Evolutionary conservation across 2,797 vertebrate genomes (phyloP).

Genomic region (Setipinna tenuifilis): DNA sequence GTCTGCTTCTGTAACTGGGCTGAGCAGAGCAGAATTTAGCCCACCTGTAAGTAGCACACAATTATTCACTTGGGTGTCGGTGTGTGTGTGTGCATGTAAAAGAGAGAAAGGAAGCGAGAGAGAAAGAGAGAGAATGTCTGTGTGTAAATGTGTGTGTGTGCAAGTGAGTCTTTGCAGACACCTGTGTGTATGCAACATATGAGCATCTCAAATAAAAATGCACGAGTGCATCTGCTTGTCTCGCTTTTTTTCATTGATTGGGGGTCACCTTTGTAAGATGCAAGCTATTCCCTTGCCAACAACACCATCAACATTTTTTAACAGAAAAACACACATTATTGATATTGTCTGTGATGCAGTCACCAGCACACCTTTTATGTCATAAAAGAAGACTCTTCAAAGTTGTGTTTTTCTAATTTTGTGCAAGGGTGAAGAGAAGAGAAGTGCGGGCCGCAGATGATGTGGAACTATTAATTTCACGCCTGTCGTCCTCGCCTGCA

Average conservation of each 20-base stretch:
- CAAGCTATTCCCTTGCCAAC: background rate
- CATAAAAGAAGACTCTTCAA: background rate
- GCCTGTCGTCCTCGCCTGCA: conserved; percentile 88
- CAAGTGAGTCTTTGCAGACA: background rate
- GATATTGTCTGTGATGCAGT: background rate
- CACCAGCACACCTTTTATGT: background rate
- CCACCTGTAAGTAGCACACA: conserved; percentile 36
- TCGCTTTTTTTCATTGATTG: background rate
- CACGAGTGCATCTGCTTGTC: background rate
- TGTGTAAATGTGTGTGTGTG: no score
- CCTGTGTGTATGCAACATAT: background rate
- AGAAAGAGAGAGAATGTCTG: no score
- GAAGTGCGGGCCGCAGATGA: conserved; percentile 82
- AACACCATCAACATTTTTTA: background rate
- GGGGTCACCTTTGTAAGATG: background rate
- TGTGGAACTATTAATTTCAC: conserved; percentile 99
- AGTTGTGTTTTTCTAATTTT: background rate
- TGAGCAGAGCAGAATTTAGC: no score
- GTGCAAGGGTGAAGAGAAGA: conserved; percentile 78
- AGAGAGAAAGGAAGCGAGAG: no score
- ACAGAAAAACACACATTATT: background rate
- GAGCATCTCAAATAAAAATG: background rate
- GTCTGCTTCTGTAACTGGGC: background rate
- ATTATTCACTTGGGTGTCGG: background rate
- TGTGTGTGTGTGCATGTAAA: no score